Evolutionary conservation across 2,797 vertebrate genomes (phyloP).

Genomic region (Xenentodon cancila): DNA sequence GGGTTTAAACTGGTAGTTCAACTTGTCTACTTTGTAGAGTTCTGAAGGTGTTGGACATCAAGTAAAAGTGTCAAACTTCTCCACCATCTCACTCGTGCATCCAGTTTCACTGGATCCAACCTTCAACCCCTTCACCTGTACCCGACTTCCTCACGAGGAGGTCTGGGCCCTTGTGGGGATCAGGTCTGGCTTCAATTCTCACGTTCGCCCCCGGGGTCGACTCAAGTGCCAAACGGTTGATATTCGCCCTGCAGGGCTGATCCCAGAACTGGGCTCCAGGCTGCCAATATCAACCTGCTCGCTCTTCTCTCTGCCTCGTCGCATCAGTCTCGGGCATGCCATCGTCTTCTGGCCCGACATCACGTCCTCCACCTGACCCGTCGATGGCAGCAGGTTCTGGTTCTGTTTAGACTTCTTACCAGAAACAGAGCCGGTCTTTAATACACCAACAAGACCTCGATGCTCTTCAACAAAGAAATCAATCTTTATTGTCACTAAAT

Average conservation of each 20-base stretch:
- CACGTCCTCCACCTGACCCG: not conserved
- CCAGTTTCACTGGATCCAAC: too few species aligned
- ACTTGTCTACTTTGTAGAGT: too few species aligned
- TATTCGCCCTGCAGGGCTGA: conserved; percentile 30
- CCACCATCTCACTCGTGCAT: too few species aligned
- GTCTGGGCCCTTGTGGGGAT: not conserved
- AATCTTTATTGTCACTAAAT: too few species aligned
- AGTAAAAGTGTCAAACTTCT: too few species aligned
- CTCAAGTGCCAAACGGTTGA: conserved; percentile 51
- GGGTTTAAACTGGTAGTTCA: too few species aligned
- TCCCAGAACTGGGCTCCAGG: conserved; percentile 46
- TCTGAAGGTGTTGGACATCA: too few species aligned
- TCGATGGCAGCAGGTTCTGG: too few species aligned
- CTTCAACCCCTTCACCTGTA: not conserved
- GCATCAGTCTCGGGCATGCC: not conserved
- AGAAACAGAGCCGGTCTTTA: too few species aligned
- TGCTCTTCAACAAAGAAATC: too few species aligned
- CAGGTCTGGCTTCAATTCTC: conserved; percentile 28
- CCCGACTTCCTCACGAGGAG: not conserved
- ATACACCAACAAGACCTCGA: too few species aligned
- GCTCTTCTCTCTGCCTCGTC: conserved; percentile 44
- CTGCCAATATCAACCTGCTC: conserved; percentile 56
- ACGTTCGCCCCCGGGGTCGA: conserved; percentile 4
- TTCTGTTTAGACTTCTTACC: too few species aligned
- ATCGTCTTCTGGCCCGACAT: conserved; percentile 15